Evolutionary conservation across 2,113 vertebrate genomes (phyloP).

Genomic region (Guaruba guarouba): DNA sequence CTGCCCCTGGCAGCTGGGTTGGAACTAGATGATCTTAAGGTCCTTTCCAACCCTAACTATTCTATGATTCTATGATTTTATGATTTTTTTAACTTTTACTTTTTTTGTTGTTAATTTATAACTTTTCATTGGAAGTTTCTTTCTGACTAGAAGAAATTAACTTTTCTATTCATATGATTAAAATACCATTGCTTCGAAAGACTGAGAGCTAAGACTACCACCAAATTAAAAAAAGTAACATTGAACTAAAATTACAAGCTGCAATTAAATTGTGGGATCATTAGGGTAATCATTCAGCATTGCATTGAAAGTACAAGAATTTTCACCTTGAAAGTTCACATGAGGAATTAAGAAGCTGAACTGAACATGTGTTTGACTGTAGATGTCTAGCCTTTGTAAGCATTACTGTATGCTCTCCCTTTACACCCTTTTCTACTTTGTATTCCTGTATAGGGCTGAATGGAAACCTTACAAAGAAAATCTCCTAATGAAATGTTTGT

Average conservation of each 20-base stretch:
- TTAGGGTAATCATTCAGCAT: not conserved
- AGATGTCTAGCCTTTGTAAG: not conserved
- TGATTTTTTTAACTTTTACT: not conserved
- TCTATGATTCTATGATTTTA: too few relatives aligned
- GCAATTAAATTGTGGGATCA: not conserved
- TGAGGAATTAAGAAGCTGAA: not conserved
- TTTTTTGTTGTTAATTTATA: not conserved
- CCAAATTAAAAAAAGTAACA: not conserved
- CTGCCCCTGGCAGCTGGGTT: too few relatives aligned
- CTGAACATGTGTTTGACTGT: not conserved
- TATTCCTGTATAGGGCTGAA: not conserved
- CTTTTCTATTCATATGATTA: not conserved
- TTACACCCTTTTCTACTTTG: not conserved
- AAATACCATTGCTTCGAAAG: not conserved
- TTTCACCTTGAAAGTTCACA: not conserved
- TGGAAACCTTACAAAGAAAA: not conserved
- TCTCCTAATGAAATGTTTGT: not conserved
- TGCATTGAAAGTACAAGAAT: not conserved
- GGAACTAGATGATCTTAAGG: too few relatives aligned
- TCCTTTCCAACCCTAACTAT: too few relatives aligned
- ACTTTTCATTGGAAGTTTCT: not conserved
- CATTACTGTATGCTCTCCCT: not conserved
- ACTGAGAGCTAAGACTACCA: not conserved
- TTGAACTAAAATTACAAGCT: not conserved
- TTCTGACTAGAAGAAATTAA: not conserved